These are phyloP conservation scores for Drosophila anomelani DNA, from an alignment of 2,888 invertebrate genomes.

Conservation along the genomic window DNA sequence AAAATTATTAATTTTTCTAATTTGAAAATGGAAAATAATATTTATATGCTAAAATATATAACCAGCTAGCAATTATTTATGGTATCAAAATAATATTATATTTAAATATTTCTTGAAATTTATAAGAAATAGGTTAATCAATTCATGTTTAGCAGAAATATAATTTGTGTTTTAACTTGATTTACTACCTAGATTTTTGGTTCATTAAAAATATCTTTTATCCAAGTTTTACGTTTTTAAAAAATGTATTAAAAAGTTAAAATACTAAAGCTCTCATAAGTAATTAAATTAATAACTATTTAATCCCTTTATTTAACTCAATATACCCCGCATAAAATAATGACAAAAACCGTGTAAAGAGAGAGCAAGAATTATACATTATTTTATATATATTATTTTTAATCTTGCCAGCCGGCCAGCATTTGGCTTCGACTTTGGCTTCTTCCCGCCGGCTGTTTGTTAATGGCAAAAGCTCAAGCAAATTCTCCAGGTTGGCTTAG, in stretches of 20 bases:
- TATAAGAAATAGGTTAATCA: no score
- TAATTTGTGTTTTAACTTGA: no score
- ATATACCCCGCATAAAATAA: neutral
- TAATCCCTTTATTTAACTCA: neutral
- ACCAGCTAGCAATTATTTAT: neutral
- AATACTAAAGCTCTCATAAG: neutral
- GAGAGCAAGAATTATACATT: conserved; percentile 17
- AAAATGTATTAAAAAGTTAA: no score
- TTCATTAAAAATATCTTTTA: no score
- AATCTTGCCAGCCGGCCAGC: conserved; percentile 5
- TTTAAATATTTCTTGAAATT: no score
- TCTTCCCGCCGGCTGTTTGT: conserved; percentile 57
- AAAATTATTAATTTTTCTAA: neutral
- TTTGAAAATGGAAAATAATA: neutral
- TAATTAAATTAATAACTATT: neutral
- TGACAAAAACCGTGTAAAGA: no score
- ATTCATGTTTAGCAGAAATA: no score
- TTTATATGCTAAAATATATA: neutral
- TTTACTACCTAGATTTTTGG: no score
- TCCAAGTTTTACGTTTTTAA: no score
- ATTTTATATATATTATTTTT: neutral
- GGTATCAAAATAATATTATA: no score
- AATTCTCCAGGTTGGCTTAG: conserved; percentile 59
- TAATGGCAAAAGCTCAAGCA: conserved; percentile 48
- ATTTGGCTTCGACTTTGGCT: conserved; percentile 39